Base-by-base conservation (phyloP, 2,888 invertebrate species). In the Pimpla rufipes region DNA sequence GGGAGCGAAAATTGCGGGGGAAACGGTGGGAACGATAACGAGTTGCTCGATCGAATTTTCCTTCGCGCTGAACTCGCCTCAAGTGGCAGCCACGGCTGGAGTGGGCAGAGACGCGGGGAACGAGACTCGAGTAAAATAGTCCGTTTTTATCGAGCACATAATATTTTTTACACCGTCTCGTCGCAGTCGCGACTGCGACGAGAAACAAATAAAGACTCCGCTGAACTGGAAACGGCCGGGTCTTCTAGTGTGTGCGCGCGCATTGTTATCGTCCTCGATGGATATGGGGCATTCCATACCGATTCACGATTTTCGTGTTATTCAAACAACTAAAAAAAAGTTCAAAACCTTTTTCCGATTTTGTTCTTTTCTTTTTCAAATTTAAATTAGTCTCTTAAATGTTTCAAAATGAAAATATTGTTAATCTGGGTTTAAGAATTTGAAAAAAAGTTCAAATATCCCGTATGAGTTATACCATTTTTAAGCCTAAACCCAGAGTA, bases 261-360 rank as follows among this genome's bases (percentile, higher is more conserved):
- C 40, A 45, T 59, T 42, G 42, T 71, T 71, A 71, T 71, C 71
- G 29, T 8, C 40, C 57, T 59, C 57, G 5, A 45, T 42, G 35
- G 57, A n/a, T 42, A 45, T 29, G 71, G n/a, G n/a, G n/a, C n/a
- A n/a, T n/a, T n/a, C n/a, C n/a, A n/a, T n/a, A n/a, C n/a, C n/a
- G n/a, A n/a, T n/a, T n/a, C n/a, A n/a, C n/a, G n/a, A n/a, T n/a
- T n/a, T n/a, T n/a, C n/a, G n/a, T n/a, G n/a, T n/a, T n/a, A n/a
- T n/a, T n/a, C n/a, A n/a, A n/a, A n/a, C n/a, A n/a, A n/a, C n/a
- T n/a, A n/a, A n/a, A n/a, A n/a, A n/a, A n/a, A n/a, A n/a, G n/a
- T n/a, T n/a, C n/a, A n/a, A n/a, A n/a, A n/a, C n/a, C n/a, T n/a
- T n/a, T n/a, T n/a, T n/a, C n/a, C n/a, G n/a, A n/a, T n/a, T n/a